Evolutionary conservation across 2,888 invertebrate species (phyloP), one percentile per base, ranked within the genome.

Genomic region (Chloromyia formosa): DNA sequence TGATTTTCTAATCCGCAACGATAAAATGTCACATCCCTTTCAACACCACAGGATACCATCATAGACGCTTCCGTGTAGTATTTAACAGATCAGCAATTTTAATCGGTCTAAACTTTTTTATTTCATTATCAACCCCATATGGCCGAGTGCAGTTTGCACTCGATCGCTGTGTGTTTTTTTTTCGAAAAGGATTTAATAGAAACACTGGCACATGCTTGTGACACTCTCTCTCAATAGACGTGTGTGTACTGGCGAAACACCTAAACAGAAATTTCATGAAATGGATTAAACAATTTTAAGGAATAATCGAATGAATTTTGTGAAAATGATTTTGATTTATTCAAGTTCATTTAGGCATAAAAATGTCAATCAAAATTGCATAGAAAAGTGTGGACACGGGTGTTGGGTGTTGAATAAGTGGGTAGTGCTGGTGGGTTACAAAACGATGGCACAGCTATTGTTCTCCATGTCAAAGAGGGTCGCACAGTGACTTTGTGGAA

Each of bases 1-100:
- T 69, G 68, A 69, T 69, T 69, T 68, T 69, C 27, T 69, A 69
- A 69, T 69, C 69, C 49, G 69, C 58, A 56, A 54, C 40, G 56
- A 40, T 66, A 66, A 53, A 71, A 9, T 56, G 56, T 71, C 71
- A 71, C 71, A 42, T 66, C 71, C 71, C 20, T 68, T 71, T 71
- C 12, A 58, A n/a, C 71, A 20, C 71, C 71, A 45, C 71, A 42
- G 56, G 71, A 71, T 56, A 56, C 23, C 56, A 35, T 42, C 20
- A 9, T 18, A 66, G 20, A 18, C 53, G 35, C 35, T 71, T 71
- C 71, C 71, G 71, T 27, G 22, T 58, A 18, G 58, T 10, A 42
- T 56, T 23, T 58, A 42, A 40, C 56, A 22, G 42, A n/a, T 56
- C 10, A 53, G 35, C 3, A 40, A 35, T 20, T 20, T 71, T 58